Conservation (phyloP, 1,140 invertebrate species). For the Heliconius congener region DNA sequence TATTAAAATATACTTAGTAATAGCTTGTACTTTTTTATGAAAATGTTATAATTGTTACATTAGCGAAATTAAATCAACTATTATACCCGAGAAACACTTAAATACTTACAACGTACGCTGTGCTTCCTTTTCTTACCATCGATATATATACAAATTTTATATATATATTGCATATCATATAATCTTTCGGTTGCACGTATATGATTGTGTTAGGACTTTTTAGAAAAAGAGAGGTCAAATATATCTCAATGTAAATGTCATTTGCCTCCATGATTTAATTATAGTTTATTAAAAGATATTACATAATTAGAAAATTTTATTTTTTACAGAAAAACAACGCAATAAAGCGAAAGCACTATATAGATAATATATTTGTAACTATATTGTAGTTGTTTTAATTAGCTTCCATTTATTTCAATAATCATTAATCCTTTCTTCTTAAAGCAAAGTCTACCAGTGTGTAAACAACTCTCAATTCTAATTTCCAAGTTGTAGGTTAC, state of each 20-base stretch:
- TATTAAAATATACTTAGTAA: neutral
- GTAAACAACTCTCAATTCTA: neutral
- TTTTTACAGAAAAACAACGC: too few species aligned
- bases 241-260: neutral
- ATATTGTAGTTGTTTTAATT: neutral
- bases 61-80: neutral
- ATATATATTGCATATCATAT: neutral
- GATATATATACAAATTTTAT: neutral
- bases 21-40: neutral
- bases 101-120: neutral
- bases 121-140: neutral
- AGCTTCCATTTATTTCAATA: neutral
- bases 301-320: too few species aligned
- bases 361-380: neutral
- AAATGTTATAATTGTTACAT: neutral
- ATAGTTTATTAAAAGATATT: too few species aligned
- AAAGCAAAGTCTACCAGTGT: slow-evolving; percentile 3
- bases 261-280: too few species aligned
- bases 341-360: too few species aligned
- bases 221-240: neutral
- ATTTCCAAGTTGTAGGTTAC: neutral
- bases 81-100: neutral
- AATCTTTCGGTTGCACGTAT: neutral
- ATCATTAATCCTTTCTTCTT: neutral
- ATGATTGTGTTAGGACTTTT: neutral